Evolutionary conservation across 2,113 vertebrate species (phyloP).

Genomic region (Nothobranchius kuhntae): DNA sequence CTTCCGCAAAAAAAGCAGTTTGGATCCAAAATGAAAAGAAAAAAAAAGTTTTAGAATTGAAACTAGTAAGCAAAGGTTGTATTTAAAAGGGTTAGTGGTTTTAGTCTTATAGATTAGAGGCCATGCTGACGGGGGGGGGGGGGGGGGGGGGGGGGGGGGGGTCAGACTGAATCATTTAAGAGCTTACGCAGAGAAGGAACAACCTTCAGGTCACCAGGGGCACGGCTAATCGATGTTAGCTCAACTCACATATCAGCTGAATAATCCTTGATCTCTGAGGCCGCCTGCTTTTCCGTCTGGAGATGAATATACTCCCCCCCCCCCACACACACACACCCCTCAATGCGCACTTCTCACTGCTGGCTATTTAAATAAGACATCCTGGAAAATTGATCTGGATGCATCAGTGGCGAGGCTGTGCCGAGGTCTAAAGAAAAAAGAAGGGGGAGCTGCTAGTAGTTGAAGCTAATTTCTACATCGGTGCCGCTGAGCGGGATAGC

Average conservation of each 20-base stretch:
- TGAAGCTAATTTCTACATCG: slow-evolving; percentile 68
- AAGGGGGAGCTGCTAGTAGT: slow-evolving; percentile 48
- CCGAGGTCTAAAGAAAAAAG: slow-evolving; percentile 53
- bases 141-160: slow-evolving; percentile 20
- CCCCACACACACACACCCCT: background rate
- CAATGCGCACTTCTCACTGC: slow-evolving; percentile 19
- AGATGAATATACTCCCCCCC: slow-evolving; percentile 69
- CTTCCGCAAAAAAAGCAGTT: slow-evolving; percentile 30
- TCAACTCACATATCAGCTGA: slow-evolving; percentile 71
- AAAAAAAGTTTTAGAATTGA: background rate
- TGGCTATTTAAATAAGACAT: slow-evolving; percentile 73
- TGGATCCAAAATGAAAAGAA: slow-evolving; percentile 7
- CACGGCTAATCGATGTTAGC: slow-evolving; percentile 69
- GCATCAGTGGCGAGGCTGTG: slow-evolving; percentile 65
- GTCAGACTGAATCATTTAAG: slow-evolving; percentile 64
- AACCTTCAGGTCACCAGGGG: slow-evolving; percentile 60
- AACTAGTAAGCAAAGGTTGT: slow-evolving; percentile 37
- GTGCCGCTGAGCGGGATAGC: slow-evolving; percentile 13
- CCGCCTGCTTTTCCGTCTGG: slow-evolving; percentile 72
- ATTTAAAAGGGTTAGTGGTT: slow-evolving; percentile 48
- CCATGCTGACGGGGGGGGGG: slow-evolving; percentile 17
- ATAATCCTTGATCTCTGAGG: slow-evolving; percentile 77
- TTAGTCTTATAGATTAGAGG: slow-evolving; percentile 37
- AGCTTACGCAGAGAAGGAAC: slow-evolving; percentile 63
- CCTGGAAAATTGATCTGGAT: slow-evolving; percentile 71